These are phyloP conservation scores for Neelides folsomi DNA, from an alignment of 2,888 invertebrate genomes.

Conservation along the genomic window DNA sequence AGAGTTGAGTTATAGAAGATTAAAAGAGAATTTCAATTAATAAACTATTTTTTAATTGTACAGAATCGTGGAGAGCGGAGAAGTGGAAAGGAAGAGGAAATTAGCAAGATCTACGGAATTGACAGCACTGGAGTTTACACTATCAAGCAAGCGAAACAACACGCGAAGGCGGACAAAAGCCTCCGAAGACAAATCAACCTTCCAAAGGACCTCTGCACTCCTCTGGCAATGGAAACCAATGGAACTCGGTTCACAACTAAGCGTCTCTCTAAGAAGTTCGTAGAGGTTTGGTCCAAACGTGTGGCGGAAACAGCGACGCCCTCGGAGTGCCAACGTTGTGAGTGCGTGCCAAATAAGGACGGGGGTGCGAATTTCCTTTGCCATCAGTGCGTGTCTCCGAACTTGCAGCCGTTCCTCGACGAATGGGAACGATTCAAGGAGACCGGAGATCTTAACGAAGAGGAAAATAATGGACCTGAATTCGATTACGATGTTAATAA, in stretches of 20 bases:
- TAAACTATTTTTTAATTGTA: background rate
- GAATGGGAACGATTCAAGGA: slow-evolving; percentile 10
- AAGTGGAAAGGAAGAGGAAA: slow-evolving; percentile 12
- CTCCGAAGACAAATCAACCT: slow-evolving; percentile 35
- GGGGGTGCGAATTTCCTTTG: slow-evolving; percentile 38
- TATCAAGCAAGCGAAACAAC: slow-evolving; percentile 32
- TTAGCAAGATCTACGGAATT: slow-evolving; percentile 34
- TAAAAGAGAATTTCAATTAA: no score
- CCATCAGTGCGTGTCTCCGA: slow-evolving; percentile 35
- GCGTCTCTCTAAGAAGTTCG: slow-evolving; percentile 35
- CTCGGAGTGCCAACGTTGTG: slow-evolving; percentile 39
- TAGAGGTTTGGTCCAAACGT: slow-evolving; percentile 37
- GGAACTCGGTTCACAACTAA: slow-evolving; percentile 37
- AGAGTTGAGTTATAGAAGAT: no score
- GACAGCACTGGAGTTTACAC: slow-evolving; percentile 37
- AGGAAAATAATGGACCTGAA: background rate
- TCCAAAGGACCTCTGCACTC: slow-evolving; percentile 38
- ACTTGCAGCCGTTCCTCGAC: slow-evolving; percentile 34
- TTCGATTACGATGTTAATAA: background rate
- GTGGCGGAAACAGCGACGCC: slow-evolving; percentile 36
- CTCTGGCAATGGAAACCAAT: slow-evolving; percentile 38
- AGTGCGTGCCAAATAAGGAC: slow-evolving; percentile 38
- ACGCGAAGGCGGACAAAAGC: slow-evolving; percentile 34
- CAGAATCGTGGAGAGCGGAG: background rate
- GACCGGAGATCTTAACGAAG: background rate